Conservation (phyloP, 30 jellyfish, hydroid and myxozoan genomes). For the Aurelia aurita complex sp. Pacific region DNA sequence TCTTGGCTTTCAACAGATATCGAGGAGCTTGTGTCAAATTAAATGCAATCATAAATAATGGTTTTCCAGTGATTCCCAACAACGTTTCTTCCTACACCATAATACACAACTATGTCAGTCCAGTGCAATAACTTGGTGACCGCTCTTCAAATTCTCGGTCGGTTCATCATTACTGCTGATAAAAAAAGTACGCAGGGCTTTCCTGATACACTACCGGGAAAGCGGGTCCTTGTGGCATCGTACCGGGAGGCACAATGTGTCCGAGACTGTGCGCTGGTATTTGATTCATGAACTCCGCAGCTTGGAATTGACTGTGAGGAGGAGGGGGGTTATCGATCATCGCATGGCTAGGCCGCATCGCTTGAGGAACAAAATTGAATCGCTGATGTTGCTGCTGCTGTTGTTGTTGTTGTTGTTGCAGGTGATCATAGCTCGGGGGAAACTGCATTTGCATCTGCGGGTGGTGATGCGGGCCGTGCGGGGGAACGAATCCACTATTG, state of each 20-base stretch:
- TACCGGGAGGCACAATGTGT: conserved; percentile 52
- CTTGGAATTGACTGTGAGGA: conserved; percentile 47
- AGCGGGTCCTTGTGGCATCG: conserved; percentile 63
- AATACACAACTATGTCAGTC: conserved; percentile 33
- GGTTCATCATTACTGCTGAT: conserved; percentile 32
- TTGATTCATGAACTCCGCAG: conserved; percentile 51
- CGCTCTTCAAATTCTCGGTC: background rate
- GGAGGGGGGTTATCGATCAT: conserved; percentile 24
- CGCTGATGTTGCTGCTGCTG: conserved; percentile 46
- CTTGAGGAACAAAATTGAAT: conserved; percentile 43
- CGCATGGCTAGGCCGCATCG: conserved; percentile 46
- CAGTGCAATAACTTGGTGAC: conserved; percentile 1
- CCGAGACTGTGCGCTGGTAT: conserved; percentile 39
- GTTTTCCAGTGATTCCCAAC: conserved; percentile 9
- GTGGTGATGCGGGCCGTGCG: conserved; percentile 65
- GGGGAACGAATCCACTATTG: conserved; percentile 32
- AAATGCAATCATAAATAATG: too few relatives aligned
- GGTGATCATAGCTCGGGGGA: conserved; percentile 73
- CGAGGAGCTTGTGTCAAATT: too few relatives aligned
- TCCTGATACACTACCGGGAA: conserved; percentile 68
- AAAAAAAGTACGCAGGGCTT: conserved; percentile 65
- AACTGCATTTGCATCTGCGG: conserved; percentile 55
- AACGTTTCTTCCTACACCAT: background rate
- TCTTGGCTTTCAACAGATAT: too few relatives aligned
- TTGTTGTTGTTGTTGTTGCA: conserved; percentile 49